A percentile compares a stretch with the other conserved stretches of the same genome.
Evolutionary conservation across 2,888 invertebrate species (phyloP).

Genomic region (Oegoconia quadripuncta): DNA sequence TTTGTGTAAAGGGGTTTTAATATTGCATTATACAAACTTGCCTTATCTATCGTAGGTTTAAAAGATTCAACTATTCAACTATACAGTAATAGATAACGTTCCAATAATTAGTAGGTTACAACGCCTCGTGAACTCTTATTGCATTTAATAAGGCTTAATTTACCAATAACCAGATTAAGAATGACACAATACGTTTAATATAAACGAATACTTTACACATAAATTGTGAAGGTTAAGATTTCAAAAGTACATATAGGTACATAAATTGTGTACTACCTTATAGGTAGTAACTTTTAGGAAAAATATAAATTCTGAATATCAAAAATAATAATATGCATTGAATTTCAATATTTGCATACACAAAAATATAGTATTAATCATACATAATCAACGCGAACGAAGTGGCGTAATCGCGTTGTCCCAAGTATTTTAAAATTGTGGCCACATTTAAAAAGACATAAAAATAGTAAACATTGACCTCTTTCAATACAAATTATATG

Average conservation of each 20-base stretch:
- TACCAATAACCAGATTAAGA: no score
- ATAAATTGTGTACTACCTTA: conserved; percentile 57
- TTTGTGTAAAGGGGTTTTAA: no score
- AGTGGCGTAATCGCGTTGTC: conserved; percentile 27
- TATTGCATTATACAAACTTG: no score
- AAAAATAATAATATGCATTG: conserved; percentile 69
- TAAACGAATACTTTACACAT: no score
- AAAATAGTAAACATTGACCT: conserved; percentile 12
- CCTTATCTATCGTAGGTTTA: no score
- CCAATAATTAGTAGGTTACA: no score
- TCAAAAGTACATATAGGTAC: conserved; percentile 62
- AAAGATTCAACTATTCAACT: no score
- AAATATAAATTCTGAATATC: conserved; percentile 73
- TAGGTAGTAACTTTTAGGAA: conserved; percentile 64
- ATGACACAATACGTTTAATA: conserved; percentile 53
- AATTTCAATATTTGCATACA: conserved; percentile 48
- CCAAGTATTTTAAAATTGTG: conserved; percentile 2
- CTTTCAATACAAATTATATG: not conserved
- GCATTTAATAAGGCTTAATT: no score
- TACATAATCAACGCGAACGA: conserved; percentile 35
- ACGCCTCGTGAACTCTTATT: no score
- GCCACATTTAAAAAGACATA: conserved; percentile 10
- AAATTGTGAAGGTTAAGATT: no score
- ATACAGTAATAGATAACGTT: no score
- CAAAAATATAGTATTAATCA: conserved; percentile 52